phyloP scores from a whole-genome alignment of 2,113 vertebrate species.

The Chelonoidis abingdonii region DNA sequence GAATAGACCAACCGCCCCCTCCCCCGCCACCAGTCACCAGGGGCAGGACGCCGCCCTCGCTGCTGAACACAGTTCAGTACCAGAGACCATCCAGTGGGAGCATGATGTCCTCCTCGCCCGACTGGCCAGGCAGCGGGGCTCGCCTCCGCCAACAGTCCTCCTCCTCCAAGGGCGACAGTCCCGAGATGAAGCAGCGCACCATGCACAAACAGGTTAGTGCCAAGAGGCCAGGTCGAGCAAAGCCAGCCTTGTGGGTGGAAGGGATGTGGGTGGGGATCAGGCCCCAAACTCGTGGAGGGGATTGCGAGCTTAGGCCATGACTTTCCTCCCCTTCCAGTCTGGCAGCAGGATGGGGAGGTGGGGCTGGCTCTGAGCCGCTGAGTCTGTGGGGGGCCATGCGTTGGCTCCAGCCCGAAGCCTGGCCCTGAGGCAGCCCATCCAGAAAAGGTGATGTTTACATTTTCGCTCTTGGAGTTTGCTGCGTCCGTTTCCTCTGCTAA shows the following conservation, averaged over 20 bases:
- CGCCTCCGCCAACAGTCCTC: constrained; percentile 94
- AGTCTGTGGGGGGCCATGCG: neutral
- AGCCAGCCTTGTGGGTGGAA: fast-evolving
- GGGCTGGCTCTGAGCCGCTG: fast-evolving
- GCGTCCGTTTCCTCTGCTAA: fast-evolving
- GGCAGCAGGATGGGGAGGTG: neutral
- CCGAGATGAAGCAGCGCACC: constrained; percentile 92
- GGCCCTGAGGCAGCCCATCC: neutral
- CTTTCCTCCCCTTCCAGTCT: neutral
- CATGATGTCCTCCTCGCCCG: constrained; percentile 90
- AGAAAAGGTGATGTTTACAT: fast-evolving
- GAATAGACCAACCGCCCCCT: constrained; percentile 92
- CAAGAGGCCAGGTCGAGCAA: fast-evolving
- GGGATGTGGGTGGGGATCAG: neutral
- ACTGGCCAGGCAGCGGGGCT: constrained; percentile 91
- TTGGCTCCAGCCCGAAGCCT: neutral
- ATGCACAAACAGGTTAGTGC: constrained; percentile 92
- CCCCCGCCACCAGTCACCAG: constrained; percentile 79
- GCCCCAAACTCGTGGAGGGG: neutral
- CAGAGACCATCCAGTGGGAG: constrained; percentile 90
- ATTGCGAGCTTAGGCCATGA: fast-evolving
- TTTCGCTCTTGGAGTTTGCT: fast-evolving
- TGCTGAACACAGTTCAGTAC: constrained; percentile 90
- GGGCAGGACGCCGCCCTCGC: constrained; percentile 89
- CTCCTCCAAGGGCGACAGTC: constrained; percentile 96